phyloP scores from a whole-genome alignment of 2,888 invertebrate genomes.

The Drosophila borealis region DNA sequence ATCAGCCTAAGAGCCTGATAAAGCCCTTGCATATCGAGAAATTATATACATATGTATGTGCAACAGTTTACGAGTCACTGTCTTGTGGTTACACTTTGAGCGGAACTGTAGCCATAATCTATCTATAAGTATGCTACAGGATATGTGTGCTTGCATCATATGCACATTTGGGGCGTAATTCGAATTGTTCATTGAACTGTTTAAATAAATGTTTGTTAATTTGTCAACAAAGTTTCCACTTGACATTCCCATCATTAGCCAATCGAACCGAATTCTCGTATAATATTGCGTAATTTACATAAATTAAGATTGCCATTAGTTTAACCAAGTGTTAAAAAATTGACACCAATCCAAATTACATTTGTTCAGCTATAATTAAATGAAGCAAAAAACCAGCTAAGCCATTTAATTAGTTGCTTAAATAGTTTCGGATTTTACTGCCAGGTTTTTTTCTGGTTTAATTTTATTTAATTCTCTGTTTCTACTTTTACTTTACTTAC shows the following conservation, averaged over 20 bases:
- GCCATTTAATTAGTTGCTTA: background rate
- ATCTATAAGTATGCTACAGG: background rate
- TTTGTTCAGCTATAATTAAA: conserved; percentile 14
- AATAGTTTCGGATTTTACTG: background rate
- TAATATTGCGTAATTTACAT: conserved; percentile 33
- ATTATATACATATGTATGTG: no score
- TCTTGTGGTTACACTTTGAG: no score
- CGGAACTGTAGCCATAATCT: no score
- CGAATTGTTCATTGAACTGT: conserved; percentile 29
- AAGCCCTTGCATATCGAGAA: no score
- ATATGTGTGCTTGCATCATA: background rate
- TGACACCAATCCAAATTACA: conserved; percentile 18
- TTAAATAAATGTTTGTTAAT: conserved; percentile 46
- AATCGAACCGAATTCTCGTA: conserved; percentile 11
- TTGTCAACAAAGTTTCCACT: conserved; percentile 38
- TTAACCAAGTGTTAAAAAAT: conserved; percentile 9
- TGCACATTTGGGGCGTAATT: background rate
- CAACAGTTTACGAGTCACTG: no score
- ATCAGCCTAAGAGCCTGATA: no score
- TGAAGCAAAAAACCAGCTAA: background rate
- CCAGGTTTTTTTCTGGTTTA: background rate
- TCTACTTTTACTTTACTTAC: no score
- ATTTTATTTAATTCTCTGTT: no score
- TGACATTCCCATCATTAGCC: conserved; percentile 16
- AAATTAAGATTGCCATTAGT: conserved; percentile 40